These are phyloP conservation scores for Agrypnia vestita DNA, from an alignment of 1,140 invertebrate genomes.

Conservation along the genomic window DNA sequence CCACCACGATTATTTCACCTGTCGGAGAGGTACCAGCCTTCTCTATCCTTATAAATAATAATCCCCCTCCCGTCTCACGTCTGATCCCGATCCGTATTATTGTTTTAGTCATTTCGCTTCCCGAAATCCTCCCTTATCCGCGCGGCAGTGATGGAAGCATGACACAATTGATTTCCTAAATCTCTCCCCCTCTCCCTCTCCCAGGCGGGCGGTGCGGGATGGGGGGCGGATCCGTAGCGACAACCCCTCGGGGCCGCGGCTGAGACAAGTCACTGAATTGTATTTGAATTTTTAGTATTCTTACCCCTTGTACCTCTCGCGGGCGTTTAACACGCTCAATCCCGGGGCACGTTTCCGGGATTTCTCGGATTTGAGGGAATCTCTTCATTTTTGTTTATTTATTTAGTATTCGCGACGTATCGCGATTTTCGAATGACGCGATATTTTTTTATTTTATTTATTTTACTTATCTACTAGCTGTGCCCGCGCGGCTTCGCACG, in stretches of 20 bases:
- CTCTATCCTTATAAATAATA: no score
- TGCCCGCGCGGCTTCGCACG: no score
- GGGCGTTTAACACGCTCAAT: not conserved
- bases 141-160: not conserved
- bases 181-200: not conserved
- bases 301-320: not conserved
- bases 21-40: no score
- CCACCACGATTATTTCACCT: no score
- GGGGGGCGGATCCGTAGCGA: not conserved
- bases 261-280: constrained; percentile 28
- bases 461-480: no score
- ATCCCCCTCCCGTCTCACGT: no score
- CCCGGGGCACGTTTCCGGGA: not conserved
- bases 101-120: constrained; percentile 6
- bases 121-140: not conserved
- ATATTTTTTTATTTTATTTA: no score
- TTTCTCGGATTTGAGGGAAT: not conserved
- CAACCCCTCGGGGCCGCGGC: constrained; percentile 1
- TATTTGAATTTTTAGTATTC: constrained; percentile 31
- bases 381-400: not conserved
- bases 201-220: no score
- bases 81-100: no score
- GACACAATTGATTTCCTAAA: constrained; percentile 8
- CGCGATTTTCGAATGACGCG: no score
- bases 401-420: no score